Conservation (phyloP, 2,888 invertebrate genomes). For the Rhingia rostrata region DNA sequence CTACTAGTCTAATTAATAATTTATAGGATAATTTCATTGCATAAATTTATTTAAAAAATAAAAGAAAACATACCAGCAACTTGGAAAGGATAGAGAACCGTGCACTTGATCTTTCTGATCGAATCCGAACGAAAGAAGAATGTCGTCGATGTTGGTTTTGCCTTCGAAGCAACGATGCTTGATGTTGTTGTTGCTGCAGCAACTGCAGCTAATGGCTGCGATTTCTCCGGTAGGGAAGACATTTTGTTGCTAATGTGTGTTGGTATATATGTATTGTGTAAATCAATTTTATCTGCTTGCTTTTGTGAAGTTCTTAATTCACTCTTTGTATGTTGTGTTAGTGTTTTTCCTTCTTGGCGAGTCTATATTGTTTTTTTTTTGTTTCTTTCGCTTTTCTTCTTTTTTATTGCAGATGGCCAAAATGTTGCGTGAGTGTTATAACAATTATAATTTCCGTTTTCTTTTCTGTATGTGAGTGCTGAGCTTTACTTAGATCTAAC, state of each 20-base stretch:
- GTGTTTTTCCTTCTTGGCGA: constrained; percentile 1
- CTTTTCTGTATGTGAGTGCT: neutral
- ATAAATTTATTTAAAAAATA: neutral
- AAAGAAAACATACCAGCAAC: constrained; percentile 64
- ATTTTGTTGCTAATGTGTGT: constrained; percentile 48
- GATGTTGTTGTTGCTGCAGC: constrained; percentile 31
- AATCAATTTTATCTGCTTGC: constrained; percentile 6
- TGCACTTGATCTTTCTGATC: constrained; percentile 69
- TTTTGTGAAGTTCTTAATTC: constrained; percentile 11
- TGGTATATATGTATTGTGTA: too few relatives aligned
- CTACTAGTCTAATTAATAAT: constrained; percentile 28
- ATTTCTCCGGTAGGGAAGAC: constrained; percentile 71
- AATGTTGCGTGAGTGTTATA: neutral
- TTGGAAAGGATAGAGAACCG: constrained; percentile 69
- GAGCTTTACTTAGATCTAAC: constrained; percentile 53
- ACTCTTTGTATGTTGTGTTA: neutral
- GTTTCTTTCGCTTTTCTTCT: neutral
- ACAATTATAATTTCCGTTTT: neutral
- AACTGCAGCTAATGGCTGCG: constrained; percentile 52
- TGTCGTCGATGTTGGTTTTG: constrained; percentile 28
- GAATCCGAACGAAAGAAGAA: constrained; percentile 71
- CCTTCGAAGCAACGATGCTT: constrained; percentile 39
- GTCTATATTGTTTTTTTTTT: neutral
- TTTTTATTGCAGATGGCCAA: neutral
- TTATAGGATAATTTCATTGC: constrained; percentile 18